A percentile compares a stretch with the other conserved stretches of the same genome.
These are phyloP conservation scores for Ictalurus punctatus DNA, from an alignment of 2,113 vertebrate species.

Conservation along the genomic window DNA sequence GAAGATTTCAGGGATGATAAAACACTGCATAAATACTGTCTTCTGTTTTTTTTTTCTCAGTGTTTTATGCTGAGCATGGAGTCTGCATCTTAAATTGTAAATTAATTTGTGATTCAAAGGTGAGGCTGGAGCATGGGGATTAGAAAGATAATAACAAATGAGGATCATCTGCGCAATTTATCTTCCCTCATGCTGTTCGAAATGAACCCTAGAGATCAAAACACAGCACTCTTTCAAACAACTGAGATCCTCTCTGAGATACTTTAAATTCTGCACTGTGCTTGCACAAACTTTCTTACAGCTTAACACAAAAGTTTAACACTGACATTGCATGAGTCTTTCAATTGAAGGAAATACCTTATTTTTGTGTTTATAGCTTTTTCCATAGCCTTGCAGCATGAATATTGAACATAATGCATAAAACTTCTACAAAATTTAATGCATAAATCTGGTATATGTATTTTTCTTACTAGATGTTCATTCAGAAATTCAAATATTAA, in stretches of 20 bases:
- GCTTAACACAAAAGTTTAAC: background rate
- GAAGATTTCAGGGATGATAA: constrained; percentile 32
- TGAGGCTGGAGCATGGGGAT: constrained; percentile 40
- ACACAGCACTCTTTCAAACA: constrained; percentile 22
- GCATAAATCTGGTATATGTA: background rate
- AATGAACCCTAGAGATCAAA: constrained; percentile 30
- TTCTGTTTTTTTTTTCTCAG: background rate
- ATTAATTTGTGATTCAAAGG: constrained; percentile 46
- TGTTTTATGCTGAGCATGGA: constrained; percentile 35
- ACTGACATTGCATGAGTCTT: background rate
- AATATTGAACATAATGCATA: background rate
- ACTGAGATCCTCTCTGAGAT: background rate
- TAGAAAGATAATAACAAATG: constrained; percentile 42
- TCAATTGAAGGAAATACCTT: background rate
- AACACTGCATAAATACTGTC: constrained; percentile 9
- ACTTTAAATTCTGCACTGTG: background rate
- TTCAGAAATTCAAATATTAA: background rate
- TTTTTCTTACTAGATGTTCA: background rate
- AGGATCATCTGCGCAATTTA: constrained; percentile 46
- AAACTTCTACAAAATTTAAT: background rate
- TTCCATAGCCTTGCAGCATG: background rate
- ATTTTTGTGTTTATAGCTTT: background rate
- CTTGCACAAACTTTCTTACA: background rate
- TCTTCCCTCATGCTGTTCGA: constrained; percentile 32
- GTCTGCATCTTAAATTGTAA: constrained; percentile 25